Percentiles rank a stretch among this genome's conserved stretches.
Conservation (phyloP, 64 coral and sea anemone genomes). For the Montipora efflorescens region DNA sequence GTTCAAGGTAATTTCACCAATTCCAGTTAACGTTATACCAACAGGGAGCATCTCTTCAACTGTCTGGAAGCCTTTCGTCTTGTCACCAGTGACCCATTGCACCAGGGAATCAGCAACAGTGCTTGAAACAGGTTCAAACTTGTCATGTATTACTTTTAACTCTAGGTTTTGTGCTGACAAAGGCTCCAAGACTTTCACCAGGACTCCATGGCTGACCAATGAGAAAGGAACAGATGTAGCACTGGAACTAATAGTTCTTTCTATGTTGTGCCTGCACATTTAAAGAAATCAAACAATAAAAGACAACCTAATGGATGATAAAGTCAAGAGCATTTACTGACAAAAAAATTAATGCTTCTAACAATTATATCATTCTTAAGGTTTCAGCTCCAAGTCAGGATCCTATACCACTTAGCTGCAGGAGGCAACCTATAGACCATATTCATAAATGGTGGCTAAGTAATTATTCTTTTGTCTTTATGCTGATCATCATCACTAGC, state of each 20-base stretch:
- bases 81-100: slow-evolving; percentile 95
- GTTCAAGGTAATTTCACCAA: slow-evolving; percentile 78
- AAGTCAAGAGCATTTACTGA: background rate
- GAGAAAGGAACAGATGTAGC: slow-evolving; percentile 77
- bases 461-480: too few relatives aligned
- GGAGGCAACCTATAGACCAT: too few relatives aligned
- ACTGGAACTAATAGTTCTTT: slow-evolving; percentile 69
- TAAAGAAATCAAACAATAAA: background rate
- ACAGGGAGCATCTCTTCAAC: slow-evolving; percentile 83
- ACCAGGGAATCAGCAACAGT: slow-evolving; percentile 77
- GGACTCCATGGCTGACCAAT: slow-evolving; percentile 34
- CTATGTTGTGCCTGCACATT: slow-evolving; percentile 79
- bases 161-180: slow-evolving; percentile 77
- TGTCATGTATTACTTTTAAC: slow-evolving; percentile 82
- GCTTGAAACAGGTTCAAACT: slow-evolving; percentile 84
- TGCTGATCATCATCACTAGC: too few relatives aligned
- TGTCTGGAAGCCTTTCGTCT: slow-evolving; percentile 96
- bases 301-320: background rate
- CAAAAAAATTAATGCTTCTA: too few relatives aligned
- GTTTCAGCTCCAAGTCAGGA: too few relatives aligned
- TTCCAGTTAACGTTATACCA: slow-evolving; percentile 86
- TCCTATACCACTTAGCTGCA: too few relatives aligned
- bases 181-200: slow-evolving; percentile 78
- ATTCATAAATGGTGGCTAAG: too few relatives aligned
- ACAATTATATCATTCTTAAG: too few relatives aligned